Base-by-base conservation (phyloP, 2,888 invertebrate genomes). In the Aplocera efformata region DNA sequence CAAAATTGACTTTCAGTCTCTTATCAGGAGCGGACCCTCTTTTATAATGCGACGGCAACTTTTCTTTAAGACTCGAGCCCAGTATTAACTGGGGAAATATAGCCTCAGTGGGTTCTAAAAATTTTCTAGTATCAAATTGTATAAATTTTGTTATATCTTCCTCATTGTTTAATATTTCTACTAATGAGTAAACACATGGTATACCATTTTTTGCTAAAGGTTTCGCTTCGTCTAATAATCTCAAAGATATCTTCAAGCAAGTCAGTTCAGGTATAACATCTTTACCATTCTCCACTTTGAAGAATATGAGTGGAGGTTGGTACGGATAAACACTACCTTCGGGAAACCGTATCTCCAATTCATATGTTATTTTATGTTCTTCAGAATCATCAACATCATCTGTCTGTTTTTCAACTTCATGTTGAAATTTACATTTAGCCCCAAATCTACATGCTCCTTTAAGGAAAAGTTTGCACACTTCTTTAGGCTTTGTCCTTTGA, bases 281-380 rank as follows among this genome's bases (percentile, higher is more conserved):
- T 20, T 82, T 79, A 28, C 90, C 90, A 29, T 89, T 89, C 49
- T 89, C 89, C 0, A 92, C 89, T 78, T 91, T 92, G 25, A 94
- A 78, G 62, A 93, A 94, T 48, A 95, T 84, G 43, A 92, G 79
- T 0, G 95, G 94, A 0, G 93, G 89, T 73, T 94, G 93, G 60
- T 90, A 92, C 0, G 95, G 95, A 73, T 95, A 96, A 32, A 89
- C 89, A 35, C 91, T 91, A 62, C 91, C 90, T 52, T 90, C 86
- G 0, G 93, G 91, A 79, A 95, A 95, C 53, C 94, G 86, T 56
- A 96, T 88, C 88, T 95, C 95, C 58, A 95, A 79, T 64, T 86
- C 92, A 89, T 79, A 94, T 90, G 60, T 61, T 43, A 80, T 69
- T 69, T 83, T 90, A 48, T 78, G 70, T 32, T 60, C 72, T 17